These are phyloP conservation scores for Eriocheir sinensis DNA, from an alignment of 1,140 invertebrate species.

Conservation along the genomic window DNA sequence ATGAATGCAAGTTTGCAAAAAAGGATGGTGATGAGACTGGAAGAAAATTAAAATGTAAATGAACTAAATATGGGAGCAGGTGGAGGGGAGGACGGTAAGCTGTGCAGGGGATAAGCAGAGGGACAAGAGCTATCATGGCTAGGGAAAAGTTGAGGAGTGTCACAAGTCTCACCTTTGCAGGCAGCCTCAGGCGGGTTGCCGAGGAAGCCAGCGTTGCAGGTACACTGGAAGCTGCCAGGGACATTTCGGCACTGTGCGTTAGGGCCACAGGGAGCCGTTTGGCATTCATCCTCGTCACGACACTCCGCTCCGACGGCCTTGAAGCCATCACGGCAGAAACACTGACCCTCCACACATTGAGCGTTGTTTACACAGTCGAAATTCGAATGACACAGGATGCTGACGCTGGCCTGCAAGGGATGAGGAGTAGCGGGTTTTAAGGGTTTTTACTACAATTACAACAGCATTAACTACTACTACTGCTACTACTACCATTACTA, in stretches of 20 bases:
- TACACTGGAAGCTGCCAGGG: slow-evolving; percentile 91
- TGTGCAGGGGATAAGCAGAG: too few species aligned
- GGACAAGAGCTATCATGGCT: neutral
- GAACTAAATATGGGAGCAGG: too few species aligned
- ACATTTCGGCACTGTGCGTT: slow-evolving; percentile 92
- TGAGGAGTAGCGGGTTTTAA: too few species aligned
- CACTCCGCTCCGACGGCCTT: slow-evolving; percentile 85
- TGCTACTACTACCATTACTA: too few species aligned
- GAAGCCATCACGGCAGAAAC: slow-evolving; percentile 95
- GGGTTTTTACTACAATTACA: too few species aligned
- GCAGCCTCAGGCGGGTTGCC: slow-evolving; percentile 89
- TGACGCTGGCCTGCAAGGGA: slow-evolving; percentile 87
- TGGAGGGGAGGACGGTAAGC: too few species aligned
- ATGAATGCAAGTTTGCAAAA: too few species aligned
- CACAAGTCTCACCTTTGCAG: slow-evolving; percentile 87
- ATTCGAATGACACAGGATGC: slow-evolving; percentile 91
- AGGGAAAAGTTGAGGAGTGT: neutral
- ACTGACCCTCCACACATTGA: slow-evolving; percentile 93
- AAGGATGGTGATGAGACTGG: too few species aligned
- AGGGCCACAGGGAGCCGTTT: slow-evolving; percentile 87
- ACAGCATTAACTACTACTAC: too few species aligned
- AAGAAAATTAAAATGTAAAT: too few species aligned
- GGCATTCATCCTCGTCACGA: slow-evolving; percentile 91
- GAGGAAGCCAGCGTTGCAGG: slow-evolving; percentile 92
- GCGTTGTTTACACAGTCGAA: slow-evolving; percentile 96